These are phyloP conservation scores for Zoanthus sociatus DNA, from an alignment of 92 coral and sea anemone species.

Conservation along the genomic window DNA sequence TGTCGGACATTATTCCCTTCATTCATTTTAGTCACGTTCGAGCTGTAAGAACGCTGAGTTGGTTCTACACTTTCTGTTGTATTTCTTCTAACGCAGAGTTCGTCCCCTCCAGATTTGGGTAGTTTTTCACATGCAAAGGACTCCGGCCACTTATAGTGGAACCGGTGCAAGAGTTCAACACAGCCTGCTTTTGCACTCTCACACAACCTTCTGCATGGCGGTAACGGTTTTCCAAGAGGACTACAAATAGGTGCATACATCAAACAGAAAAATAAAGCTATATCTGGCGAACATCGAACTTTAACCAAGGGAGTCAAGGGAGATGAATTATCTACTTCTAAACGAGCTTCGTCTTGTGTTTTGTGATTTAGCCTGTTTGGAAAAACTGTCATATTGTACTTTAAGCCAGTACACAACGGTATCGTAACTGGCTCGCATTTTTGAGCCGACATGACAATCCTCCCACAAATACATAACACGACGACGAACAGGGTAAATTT, in stretches of 20 bases:
- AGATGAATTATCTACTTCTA: conserved; percentile 86
- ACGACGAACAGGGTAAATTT: conserved; percentile 49
- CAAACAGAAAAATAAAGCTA: conserved; percentile 91
- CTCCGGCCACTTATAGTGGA: conserved; percentile 93
- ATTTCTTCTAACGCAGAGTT: conserved; percentile 90
- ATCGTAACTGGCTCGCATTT: conserved; percentile 88
- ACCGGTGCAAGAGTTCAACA: conserved; percentile 70
- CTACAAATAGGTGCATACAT: conserved; percentile 95
- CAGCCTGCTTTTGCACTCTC: conserved; percentile 85
- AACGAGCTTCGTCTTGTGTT: conserved; percentile 87
- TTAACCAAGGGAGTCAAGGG: conserved; percentile 91
- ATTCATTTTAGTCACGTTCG: neutral
- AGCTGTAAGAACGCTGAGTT: conserved; percentile 2
- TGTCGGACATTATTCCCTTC: neutral
- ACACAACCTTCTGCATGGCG: conserved; percentile 90
- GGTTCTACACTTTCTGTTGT: conserved; percentile 36
- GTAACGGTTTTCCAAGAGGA: conserved; percentile 75
- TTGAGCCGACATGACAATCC: conserved; percentile 67
- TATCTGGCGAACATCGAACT: conserved; percentile 88
- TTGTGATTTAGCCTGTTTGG: conserved; percentile 95
- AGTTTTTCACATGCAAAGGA: conserved; percentile 81
- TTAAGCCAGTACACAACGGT: conserved; percentile 82
- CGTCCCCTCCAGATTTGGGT: conserved; percentile 62
- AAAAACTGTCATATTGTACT: conserved; percentile 84
- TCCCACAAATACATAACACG: conserved; percentile 57